phyloP scores from a whole-genome alignment of 1,140 invertebrate genomes.

The Calliphora vicina region DNA sequence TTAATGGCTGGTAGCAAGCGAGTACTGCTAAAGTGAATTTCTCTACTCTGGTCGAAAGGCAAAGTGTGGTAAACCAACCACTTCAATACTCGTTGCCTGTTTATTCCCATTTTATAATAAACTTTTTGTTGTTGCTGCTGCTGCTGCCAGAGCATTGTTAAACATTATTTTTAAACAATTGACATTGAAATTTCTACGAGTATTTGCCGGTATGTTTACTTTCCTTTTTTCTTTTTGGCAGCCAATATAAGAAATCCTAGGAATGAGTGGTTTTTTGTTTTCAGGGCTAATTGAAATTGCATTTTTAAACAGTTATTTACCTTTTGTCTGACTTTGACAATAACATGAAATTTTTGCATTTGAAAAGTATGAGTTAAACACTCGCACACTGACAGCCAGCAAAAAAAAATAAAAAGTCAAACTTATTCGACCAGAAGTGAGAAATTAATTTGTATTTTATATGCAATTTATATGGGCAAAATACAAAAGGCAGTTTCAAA shows the following conservation, averaged over 20 bases:
- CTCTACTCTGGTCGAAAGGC: not conserved
- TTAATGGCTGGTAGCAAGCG: not conserved
- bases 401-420: not conserved
- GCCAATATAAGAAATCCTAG: not conserved
- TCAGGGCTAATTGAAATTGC: conserved; percentile 35
- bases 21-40: not conserved
- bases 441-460: conserved; percentile 20
- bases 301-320: conserved; percentile 33
- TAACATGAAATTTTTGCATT: not conserved
- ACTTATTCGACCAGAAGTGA: conserved; percentile 19
- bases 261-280: not conserved
- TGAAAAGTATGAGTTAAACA: not conserved
- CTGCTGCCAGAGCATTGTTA: conserved; percentile 16
- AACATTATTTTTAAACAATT: conserved; percentile 32
- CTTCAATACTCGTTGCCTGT: not conserved
- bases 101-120: not conserved
- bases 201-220: not conserved
- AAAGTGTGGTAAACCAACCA: not conserved
- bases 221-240: not conserved
- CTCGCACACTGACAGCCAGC: not conserved
- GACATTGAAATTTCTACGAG: conserved; percentile 15
- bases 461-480: not conserved
- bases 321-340: conserved; percentile 34
- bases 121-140: not conserved
- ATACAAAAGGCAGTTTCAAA: not conserved